Base-by-base conservation (phyloP, 2,113 vertebrate species). In the Brachypodius melanocephalos region DNA sequence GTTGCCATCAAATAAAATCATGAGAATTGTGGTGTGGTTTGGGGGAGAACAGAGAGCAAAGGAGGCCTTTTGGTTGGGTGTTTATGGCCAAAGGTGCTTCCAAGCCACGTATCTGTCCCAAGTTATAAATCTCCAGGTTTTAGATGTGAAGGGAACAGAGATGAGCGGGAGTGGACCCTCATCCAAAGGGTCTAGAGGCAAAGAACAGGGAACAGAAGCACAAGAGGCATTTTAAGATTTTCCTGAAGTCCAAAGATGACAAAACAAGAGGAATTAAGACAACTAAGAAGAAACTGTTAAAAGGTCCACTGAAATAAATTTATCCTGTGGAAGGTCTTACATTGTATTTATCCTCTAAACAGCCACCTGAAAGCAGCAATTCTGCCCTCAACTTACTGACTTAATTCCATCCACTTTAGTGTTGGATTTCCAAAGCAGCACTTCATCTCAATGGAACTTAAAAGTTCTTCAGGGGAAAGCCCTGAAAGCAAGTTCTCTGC, bases 391-490 rank as follows among this genome's bases (percentile, higher is more conserved):
- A 59, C 22, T 73, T 43, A 25, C 4, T 88, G 26, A 29, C 13
- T 83, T 68, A 8, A 86, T 79, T 29, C 62, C 63, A 75, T 71
- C 28, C 69, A 13, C 14, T 52, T 59, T 3, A 68, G 20, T 1
- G 61, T 11, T 88, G 34, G 18, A 22, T 80, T 90, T 94, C 86
- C 57, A 79, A 88, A 88, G 38, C 26, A 80, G n/a, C 42, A 68
- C 26, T 54, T 93, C 67, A 92, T 52, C 29, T 24, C 48, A 46
- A 45, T 20, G 26, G 63, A 93, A 93, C 61, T 58, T 66, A 6
- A 57, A 95, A 85, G 66, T 24, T 93, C 76, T 91, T 76, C 83
- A 86, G 72, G 79, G 51, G 14, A 86, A 96, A 82, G 34, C 62
- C 38, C 59, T 48, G 26, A 81, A 86, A 93, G 42, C 25, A 80